These are phyloP conservation scores for Cyclargus thomasi DNA, from an alignment of 1,140 invertebrate species.

Conservation along the genomic window DNA sequence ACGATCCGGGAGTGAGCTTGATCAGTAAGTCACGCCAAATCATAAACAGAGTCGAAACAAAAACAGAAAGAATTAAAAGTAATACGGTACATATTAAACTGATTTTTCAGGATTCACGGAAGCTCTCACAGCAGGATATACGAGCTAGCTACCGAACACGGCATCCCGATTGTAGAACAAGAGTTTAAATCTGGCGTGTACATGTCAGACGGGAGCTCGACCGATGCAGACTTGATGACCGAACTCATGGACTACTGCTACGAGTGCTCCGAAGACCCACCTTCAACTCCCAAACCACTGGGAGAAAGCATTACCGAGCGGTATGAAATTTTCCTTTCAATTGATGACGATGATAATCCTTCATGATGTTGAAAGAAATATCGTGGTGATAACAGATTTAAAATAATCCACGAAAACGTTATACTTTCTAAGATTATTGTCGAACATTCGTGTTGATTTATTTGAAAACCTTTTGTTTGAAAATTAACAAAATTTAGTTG, in stretches of 20 bases:
- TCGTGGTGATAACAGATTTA: too few species aligned
- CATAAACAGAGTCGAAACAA: too few species aligned
- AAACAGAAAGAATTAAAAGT: too few species aligned
- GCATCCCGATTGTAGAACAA: not conserved
- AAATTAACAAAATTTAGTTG: too few species aligned
- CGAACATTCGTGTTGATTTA: too few species aligned
- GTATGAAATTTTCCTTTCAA: not conserved
- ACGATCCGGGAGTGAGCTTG: too few species aligned
- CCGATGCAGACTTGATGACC: not conserved
- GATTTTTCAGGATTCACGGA: constrained; percentile 10
- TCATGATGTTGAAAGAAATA: too few species aligned
- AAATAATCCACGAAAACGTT: too few species aligned
- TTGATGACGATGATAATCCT: too few species aligned
- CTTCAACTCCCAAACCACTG: not conserved
- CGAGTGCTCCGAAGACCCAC: not conserved
- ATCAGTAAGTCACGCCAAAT: too few species aligned
- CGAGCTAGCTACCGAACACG: not conserved
- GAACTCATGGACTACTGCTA: constrained; percentile 5
- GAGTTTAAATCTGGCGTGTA: not conserved
- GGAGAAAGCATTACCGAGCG: not conserved
- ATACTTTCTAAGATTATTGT: too few species aligned
- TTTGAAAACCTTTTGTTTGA: too few species aligned
- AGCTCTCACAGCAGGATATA: not conserved
- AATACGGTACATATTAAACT: not conserved
- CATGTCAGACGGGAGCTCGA: not conserved